Evolutionary conservation across 2,113 vertebrate genomes (phyloP).

Genomic region (Herpailurus yagouaroundi): DNA sequence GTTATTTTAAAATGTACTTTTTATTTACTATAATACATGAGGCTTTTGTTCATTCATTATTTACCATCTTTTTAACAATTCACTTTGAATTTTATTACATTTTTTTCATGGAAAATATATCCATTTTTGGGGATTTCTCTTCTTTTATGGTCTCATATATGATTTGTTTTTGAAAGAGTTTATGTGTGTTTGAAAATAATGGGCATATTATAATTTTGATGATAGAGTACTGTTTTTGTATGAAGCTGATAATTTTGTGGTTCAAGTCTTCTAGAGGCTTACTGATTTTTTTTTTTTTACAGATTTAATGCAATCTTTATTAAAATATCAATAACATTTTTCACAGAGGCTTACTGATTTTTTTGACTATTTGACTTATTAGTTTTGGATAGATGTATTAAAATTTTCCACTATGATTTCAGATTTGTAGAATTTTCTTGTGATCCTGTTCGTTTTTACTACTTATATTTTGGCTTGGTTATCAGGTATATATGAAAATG

Average conservation of each 20-base stretch:
- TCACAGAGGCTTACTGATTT: background rate
- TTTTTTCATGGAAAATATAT: background rate
- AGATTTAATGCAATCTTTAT: too few species aligned
- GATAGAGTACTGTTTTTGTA: background rate
- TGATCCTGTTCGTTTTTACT: background rate
- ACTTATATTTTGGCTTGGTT: background rate
- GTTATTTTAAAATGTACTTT: background rate
- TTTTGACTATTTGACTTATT: background rate
- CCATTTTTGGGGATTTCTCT: background rate
- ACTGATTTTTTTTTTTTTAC: background rate
- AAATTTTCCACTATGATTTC: background rate
- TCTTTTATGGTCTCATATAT: background rate
- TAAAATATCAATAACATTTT: too few species aligned
- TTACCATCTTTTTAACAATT: background rate
- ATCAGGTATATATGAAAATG: background rate
- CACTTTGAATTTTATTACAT: background rate
- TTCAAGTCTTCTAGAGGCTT: background rate
- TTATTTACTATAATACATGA: background rate
- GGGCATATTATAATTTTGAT: background rate
- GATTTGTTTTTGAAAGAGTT: background rate
- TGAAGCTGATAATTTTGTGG: background rate
- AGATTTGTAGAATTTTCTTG: background rate
- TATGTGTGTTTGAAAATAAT: conserved; percentile 6
- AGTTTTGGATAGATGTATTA: background rate
- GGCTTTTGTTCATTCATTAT: background rate